Evolutionary conservation across 37 sponge, comb jelly and placozoan species (phyloP).

Genomic region (Spongilla lacustris): DNA sequence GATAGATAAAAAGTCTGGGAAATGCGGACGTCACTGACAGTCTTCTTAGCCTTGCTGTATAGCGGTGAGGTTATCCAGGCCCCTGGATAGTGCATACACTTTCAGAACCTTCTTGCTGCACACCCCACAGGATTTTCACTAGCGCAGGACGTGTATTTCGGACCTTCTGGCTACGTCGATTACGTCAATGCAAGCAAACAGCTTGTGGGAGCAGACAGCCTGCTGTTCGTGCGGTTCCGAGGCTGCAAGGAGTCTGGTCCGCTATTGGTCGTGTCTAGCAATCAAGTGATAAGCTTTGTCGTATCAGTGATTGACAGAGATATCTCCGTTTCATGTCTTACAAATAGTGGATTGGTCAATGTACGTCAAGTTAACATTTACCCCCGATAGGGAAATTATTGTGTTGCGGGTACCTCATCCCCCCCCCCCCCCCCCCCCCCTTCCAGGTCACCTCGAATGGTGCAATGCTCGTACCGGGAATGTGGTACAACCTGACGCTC

Average conservation of each 20-base stretch:
- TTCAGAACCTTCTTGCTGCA: not conserved
- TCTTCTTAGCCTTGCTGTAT: not conserved
- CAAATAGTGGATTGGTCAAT: not conserved
- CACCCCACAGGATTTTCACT: not conserved
- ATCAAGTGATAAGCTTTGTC: not conserved
- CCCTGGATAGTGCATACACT: not conserved
- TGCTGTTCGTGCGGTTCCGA: not conserved
- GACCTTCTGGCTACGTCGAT: not conserved
- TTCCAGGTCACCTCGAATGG: not conserved
- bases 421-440: not conserved
- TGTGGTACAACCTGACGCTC: slow-evolving; percentile 54
- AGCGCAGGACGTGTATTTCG: not conserved
- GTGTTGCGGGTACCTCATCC: too few species aligned
- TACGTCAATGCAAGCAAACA: not conserved
- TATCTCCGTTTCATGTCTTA: not conserved
- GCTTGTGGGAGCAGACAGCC: not conserved
- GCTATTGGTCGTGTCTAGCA: not conserved
- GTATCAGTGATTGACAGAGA: not conserved
- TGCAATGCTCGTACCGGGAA: slow-evolving; percentile 6
- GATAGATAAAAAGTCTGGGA: not conserved
- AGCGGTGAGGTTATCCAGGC: not conserved
- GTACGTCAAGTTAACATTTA: not conserved
- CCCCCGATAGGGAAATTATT: not conserved
- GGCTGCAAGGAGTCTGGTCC: not conserved
- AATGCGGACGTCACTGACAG: not conserved